A percentile compares a stretch with the other conserved stretches of the same genome.
phyloP scores from a whole-genome alignment of 2,113 vertebrate species.

The human region DNA sequence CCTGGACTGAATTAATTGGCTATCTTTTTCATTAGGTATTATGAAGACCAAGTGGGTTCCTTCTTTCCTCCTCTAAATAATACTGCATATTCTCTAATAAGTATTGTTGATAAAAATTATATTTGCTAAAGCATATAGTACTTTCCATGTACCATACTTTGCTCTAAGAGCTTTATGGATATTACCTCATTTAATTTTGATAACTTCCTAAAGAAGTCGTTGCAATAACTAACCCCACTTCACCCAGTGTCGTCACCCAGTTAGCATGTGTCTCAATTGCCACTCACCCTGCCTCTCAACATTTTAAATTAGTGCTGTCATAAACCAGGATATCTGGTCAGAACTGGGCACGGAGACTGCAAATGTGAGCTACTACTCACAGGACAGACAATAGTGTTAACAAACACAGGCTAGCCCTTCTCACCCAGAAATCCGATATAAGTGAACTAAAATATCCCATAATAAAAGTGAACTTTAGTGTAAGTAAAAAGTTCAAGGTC shows the following conservation, averaged over 20 bases:
- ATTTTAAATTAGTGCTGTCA: not conserved
- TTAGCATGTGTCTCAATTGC: not conserved
- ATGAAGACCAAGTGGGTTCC: not conserved
- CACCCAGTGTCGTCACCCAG: not conserved
- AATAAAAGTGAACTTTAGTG: not conserved
- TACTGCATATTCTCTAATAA: not conserved
- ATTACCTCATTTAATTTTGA: not conserved
- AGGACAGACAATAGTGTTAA: not conserved
- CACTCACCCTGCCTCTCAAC: not conserved
- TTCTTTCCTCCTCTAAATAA: not conserved
- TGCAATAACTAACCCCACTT: not conserved
- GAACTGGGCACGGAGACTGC: not conserved
- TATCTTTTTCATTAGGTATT: not conserved
- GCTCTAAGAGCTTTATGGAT: not conserved
- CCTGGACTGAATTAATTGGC: not conserved
- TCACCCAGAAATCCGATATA: conserved; percentile 43
- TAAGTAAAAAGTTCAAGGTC: conserved; percentile 31
- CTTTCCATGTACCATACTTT: not conserved
- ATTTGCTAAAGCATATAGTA: not conserved
- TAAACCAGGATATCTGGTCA: not conserved
- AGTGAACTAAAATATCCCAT: not conserved
- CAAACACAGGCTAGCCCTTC: not conserved
- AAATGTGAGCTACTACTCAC: not conserved
- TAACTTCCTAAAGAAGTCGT: not conserved
- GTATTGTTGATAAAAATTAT: not conserved